A percentile compares a stretch with the other conserved stretches of the same genome.
phyloP scores from a whole-genome alignment of 2,888 invertebrate species.

The Odiellus spinosus region DNA sequence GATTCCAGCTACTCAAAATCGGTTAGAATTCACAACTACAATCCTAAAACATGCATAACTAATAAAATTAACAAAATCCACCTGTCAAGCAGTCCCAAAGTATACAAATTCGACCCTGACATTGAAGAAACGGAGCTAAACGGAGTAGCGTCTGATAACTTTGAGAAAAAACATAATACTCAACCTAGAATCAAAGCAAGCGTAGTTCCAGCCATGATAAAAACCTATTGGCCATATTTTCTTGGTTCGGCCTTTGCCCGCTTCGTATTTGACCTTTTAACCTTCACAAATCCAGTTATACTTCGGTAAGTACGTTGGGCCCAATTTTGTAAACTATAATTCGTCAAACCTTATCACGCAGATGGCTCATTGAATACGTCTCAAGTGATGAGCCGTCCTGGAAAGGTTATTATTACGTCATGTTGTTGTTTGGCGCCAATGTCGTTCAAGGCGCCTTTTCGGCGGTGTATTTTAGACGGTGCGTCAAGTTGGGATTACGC shows the following conservation, averaged over 20 bases:
- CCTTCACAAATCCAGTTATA: conserved; percentile 3
- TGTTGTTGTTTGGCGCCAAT: conserved; percentile 47
- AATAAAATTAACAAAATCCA: no score
- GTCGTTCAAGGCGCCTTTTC: no score
- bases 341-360: not conserved
- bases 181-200: not conserved
- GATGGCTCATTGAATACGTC: conserved; percentile 34
- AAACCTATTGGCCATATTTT: conserved; percentile 4
- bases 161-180: not conserved
- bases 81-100: no score
- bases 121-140: no score
- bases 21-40: no score
- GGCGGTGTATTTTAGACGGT: no score
- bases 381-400: conserved; percentile 42
- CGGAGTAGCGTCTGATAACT: not conserved
- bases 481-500: no score
- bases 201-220: not conserved
- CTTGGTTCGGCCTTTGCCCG: not conserved
- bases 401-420: conserved; percentile 74
- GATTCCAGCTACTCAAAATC: no score
- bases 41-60: no score
- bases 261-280: not conserved
- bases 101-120: no score
- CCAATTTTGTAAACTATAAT: not conserved
- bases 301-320: conserved; percentile 2